Evolutionary conservation across 2,888 invertebrate genomes (phyloP).

Genomic region (Platycnemis pennipes): DNA sequence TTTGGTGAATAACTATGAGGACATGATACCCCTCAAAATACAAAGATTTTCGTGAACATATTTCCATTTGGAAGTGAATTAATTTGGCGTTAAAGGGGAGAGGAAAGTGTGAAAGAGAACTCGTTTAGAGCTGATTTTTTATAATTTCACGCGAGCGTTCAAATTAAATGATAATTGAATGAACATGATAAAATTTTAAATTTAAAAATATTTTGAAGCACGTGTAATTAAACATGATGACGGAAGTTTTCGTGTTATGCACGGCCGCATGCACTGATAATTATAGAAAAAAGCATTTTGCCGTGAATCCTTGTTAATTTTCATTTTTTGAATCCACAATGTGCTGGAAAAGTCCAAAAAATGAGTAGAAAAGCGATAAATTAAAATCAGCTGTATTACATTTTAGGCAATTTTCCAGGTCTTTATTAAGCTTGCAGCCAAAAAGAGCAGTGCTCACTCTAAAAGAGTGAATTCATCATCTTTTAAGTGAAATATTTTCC

Average conservation of each 20-base stretch:
- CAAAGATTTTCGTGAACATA: neutral
- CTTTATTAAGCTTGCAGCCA: too few relatives aligned
- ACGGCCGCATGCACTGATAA: neutral
- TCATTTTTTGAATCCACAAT: neutral
- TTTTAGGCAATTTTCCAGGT: too few relatives aligned
- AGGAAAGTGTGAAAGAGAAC: neutral
- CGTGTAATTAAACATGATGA: neutral
- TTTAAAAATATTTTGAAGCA: neutral
- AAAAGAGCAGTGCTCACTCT: too few relatives aligned
- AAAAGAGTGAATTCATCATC: too few relatives aligned
- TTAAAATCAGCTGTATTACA: too few relatives aligned
- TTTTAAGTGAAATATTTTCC: too few relatives aligned
- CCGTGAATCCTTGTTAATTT: neutral
- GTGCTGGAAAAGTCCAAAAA: neutral
- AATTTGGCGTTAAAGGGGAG: neutral
- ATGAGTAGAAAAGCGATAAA: too few relatives aligned
- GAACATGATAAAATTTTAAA: neutral
- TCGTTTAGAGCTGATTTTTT: neutral
- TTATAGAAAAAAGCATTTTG: neutral
- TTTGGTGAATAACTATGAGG: too few relatives aligned
- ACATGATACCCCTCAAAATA: neutral
- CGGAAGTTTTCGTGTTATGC: neutral
- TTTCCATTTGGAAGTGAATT: neutral
- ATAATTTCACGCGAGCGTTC: neutral
- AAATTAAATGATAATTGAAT: neutral